A percentile compares a stretch with the other conserved stretches of the same genome.
Conservation (phyloP, 2,113 vertebrate genomes). For the Colius striatus region DNA sequence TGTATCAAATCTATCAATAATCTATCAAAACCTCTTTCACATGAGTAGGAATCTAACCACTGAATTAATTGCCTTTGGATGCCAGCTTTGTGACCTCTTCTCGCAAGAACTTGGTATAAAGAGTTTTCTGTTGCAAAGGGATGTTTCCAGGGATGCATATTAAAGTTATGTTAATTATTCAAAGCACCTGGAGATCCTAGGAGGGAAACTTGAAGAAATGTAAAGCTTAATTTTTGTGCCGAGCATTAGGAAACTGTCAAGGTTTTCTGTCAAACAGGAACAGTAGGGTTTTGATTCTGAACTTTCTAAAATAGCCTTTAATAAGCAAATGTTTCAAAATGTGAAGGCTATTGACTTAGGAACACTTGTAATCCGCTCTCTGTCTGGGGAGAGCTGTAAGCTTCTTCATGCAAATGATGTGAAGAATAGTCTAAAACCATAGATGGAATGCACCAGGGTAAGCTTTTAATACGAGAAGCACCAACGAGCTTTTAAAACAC, state of each 20-base stretch:
- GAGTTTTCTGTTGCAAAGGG: neutral
- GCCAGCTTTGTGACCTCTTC: neutral
- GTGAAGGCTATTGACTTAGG: constrained; percentile 27
- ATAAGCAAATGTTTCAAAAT: constrained; percentile 59
- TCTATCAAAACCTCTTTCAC: neutral
- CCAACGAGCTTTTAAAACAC: constrained; percentile 42
- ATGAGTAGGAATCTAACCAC: neutral
- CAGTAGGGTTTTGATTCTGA: constrained; percentile 41
- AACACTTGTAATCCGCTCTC: constrained; percentile 48
- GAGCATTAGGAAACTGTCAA: constrained; percentile 13
- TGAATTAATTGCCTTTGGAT: neutral
- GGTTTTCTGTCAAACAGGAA: constrained; percentile 30
- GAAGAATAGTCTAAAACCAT: constrained; percentile 48
- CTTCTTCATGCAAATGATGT: constrained; percentile 51
- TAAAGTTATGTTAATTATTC: constrained; percentile 15
- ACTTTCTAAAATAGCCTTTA: constrained; percentile 52
- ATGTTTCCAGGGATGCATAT: neutral
- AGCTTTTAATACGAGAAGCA: constrained; percentile 21
- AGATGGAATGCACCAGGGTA: constrained; percentile 30
- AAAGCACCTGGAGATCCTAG: constrained; percentile 24
- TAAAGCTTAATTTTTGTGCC: neutral
- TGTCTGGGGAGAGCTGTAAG: constrained; percentile 59
- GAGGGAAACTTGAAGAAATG: constrained; percentile 10
- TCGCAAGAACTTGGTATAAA: neutral
- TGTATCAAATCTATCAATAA: neutral